Percentiles rank a stretch among this genome's conserved stretches.
phyloP scores from a whole-genome alignment of 2,888 invertebrate genomes.

The Sinodicranocentrus sp. region DNA sequence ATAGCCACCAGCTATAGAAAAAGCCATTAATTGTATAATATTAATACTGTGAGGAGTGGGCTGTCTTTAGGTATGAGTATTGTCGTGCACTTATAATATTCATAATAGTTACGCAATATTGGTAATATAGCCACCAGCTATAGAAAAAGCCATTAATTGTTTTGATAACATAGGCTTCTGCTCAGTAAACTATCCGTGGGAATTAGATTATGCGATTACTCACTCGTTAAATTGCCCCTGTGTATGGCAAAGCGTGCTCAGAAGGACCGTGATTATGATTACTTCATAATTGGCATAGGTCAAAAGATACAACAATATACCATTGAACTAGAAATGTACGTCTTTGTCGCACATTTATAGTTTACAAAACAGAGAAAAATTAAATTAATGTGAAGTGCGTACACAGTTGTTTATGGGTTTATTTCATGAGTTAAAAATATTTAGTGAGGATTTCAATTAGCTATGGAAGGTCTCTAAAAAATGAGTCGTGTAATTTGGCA shows the following conservation, averaged over 20 bases:
- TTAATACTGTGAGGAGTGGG: neutral
- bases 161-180: constrained; percentile 55
- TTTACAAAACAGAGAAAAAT: too few relatives aligned
- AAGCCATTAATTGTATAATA: constrained; percentile 52
- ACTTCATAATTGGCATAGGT: constrained; percentile 22
- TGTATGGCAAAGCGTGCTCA: constrained; percentile 44
- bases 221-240: constrained; percentile 51
- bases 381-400: too few relatives aligned
- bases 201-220: constrained; percentile 69
- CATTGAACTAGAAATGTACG: constrained; percentile 68
- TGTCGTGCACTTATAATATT: neutral
- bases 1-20: constrained; percentile 24
- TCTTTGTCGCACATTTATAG: too few relatives aligned
- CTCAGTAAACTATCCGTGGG: constrained; percentile 61
- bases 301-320: constrained; percentile 36
- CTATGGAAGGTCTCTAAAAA: too few relatives aligned
- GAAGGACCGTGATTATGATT: constrained; percentile 48
- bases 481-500: too few relatives aligned
- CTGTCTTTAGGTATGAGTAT: constrained; percentile 3
- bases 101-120: too few relatives aligned
- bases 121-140: constrained; percentile 20
- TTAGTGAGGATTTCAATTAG: too few relatives aligned
- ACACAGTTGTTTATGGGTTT: too few relatives aligned
- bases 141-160: constrained; percentile 56
- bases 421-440: too few relatives aligned